These are phyloP conservation scores for Troides helena DNA, from an alignment of 2,888 invertebrate genomes.

Conservation along the genomic window DNA sequence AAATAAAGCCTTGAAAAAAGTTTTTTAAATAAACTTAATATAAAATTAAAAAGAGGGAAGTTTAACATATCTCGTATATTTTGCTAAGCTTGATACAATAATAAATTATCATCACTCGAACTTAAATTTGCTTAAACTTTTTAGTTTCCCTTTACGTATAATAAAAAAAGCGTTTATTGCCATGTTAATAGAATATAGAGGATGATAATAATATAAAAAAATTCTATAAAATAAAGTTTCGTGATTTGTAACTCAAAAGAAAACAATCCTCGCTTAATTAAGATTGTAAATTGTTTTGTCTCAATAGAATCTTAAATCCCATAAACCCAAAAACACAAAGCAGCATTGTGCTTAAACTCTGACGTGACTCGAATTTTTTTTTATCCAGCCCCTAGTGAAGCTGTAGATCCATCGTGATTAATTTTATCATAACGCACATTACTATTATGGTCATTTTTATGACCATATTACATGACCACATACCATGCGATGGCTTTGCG, in stretches of 20 bases:
- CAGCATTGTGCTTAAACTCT: conserved; percentile 7
- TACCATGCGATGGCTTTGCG: not conserved
- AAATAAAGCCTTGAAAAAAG: no score
- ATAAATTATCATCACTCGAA: no score
- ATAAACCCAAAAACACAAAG: conserved; percentile 15
- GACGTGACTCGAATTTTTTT: conserved; percentile 29
- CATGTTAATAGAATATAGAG: no score
- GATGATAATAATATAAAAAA: not conserved
- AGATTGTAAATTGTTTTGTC: not conserved
- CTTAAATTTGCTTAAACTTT: no score
- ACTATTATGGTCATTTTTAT: conserved; percentile 25
- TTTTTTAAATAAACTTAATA: no score
- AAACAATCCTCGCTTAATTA: conserved; percentile 12
- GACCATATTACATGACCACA: conserved; percentile 13
- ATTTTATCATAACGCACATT: conserved; percentile 23
- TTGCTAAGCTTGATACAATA: no score
- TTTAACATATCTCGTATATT: no score
- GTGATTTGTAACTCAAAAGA: not conserved
- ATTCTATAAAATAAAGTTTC: not conserved
- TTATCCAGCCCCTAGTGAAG: conserved; percentile 15
- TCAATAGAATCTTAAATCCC: conserved; percentile 15
- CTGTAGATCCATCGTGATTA: conserved; percentile 26
- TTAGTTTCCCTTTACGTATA: no score
- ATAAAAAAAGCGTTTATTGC: no score
- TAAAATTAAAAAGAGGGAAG: no score